Evolutionary conservation across 1,140 invertebrate genomes (phyloP).

Genomic region (Melitaea cinxia): DNA sequence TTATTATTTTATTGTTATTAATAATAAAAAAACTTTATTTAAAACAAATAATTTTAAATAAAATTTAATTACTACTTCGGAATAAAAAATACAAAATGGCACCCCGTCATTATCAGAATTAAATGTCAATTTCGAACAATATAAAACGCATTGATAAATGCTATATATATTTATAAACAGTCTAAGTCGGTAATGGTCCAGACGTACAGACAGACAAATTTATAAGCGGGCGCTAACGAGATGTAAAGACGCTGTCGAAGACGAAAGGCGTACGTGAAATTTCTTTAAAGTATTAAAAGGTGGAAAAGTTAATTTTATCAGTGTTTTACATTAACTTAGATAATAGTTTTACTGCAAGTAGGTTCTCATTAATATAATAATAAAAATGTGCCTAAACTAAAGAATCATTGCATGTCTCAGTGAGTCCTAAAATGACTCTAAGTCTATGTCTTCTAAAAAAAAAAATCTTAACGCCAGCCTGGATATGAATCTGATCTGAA

Average conservation of each 20-base stretch:
- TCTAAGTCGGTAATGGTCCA: conserved; percentile 31
- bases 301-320: too few relatives aligned
- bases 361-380: too few relatives aligned
- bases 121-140: neutral
- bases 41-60: neutral
- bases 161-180: neutral
- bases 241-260: conserved; percentile 22
- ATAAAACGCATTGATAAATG: conserved; percentile 2
- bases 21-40: too few relatives aligned
- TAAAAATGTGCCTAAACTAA: too few relatives aligned
- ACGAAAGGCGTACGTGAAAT: conserved; percentile 30
- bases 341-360: too few relatives aligned
- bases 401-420: too few relatives aligned
- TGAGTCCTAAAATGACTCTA: too few relatives aligned
- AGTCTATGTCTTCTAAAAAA: too few relatives aligned
- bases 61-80: neutral
- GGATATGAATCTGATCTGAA: too few relatives aligned
- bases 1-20: too few relatives aligned
- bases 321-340: too few relatives aligned
- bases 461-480: too few relatives aligned
- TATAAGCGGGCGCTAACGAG: conserved; percentile 52
- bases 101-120: neutral
- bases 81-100: neutral
- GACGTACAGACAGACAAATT: conserved; percentile 51
- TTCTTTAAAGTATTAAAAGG: neutral